Evolutionary conservation across 2,113 vertebrate species (phyloP).

Genomic region (Melozone crissalis): DNA sequence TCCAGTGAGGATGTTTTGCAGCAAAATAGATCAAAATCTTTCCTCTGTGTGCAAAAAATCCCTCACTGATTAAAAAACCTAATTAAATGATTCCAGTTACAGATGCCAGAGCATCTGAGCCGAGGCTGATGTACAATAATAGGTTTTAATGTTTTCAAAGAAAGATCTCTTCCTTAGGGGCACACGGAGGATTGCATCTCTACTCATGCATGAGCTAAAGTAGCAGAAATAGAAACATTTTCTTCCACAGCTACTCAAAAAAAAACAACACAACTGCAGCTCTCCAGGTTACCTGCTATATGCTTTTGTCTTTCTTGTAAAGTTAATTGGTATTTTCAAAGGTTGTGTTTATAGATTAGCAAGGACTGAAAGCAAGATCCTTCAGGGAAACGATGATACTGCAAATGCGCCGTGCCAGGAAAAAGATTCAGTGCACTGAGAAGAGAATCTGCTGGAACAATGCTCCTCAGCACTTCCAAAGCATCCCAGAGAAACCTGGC

Average conservation of each 20-base stretch:
- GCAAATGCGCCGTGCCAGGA: background rate
- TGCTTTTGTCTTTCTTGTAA: background rate
- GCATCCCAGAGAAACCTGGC: background rate
- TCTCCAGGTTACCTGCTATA: background rate
- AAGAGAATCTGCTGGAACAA: background rate
- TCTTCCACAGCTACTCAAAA: background rate
- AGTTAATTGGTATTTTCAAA: background rate
- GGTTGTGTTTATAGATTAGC: background rate
- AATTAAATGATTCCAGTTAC: background rate
- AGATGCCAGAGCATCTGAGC: background rate
- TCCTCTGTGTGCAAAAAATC: background rate
- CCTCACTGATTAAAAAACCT: background rate
- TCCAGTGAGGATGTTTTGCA: background rate
- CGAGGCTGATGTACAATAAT: background rate
- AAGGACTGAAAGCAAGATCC: background rate
- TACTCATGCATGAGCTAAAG: background rate
- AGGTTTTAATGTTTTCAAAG: background rate
- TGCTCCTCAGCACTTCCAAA: background rate
- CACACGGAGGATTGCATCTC: background rate
- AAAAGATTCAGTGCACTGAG: background rate
- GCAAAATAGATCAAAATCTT: background rate
- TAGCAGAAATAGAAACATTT: background rate
- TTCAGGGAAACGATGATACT: background rate
- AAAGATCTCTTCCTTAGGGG: background rate
- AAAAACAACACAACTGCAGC: background rate